Percentiles rank a stretch among this genome's conserved stretches.
These are phyloP conservation scores for Vicugna pacos DNA, from an alignment of 2,113 vertebrate genomes.

Conservation along the genomic window DNA sequence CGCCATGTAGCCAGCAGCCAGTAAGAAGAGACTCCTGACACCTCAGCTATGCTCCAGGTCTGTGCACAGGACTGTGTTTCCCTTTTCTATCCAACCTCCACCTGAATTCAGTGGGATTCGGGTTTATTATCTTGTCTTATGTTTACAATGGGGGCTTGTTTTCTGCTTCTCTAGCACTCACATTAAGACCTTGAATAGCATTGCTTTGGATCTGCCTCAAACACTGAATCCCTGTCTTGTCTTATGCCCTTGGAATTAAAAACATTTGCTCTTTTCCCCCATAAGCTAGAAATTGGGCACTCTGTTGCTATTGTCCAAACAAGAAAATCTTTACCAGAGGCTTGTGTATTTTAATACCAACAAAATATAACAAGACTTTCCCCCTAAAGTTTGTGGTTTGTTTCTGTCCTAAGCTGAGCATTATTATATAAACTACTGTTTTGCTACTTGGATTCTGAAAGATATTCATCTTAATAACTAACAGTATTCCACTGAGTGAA, in stretches of 20 bases:
- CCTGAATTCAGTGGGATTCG: neutral
- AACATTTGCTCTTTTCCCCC: neutral
- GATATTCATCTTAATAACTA: neutral
- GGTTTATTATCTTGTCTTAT: neutral
- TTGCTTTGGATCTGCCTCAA: neutral
- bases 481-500: constrained; percentile 1
- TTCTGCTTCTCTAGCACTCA: neutral
- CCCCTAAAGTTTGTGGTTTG: neutral
- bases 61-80: neutral
- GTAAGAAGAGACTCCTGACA: neutral
- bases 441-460: constrained; percentile 13
- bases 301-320: neutral
- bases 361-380: neutral
- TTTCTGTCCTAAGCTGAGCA: neutral
- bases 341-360: neutral
- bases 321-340: neutral
- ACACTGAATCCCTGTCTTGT: neutral
- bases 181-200: neutral
- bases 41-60: neutral
- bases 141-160: neutral
- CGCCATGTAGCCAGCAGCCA: neutral
- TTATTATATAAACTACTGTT: neutral
- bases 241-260: neutral
- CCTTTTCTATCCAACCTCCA: neutral
- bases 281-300: neutral